Evolutionary conservation across 2,797 vertebrate genomes (phyloP), one percentile per base, ranked within the genome.

Genomic region (Sarcoramphus papa): DNA sequence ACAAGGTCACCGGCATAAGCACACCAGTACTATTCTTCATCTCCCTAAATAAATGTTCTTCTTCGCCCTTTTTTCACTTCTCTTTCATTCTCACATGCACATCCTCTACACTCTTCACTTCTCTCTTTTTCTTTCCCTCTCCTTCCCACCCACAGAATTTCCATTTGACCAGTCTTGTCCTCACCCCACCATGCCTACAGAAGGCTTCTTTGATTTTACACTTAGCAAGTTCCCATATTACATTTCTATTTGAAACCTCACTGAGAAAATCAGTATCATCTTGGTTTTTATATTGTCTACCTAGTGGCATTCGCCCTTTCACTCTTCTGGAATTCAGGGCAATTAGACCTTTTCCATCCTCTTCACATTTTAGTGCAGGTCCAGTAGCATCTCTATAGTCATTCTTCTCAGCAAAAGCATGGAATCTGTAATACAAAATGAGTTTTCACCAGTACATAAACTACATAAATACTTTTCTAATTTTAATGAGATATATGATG

Each of bases 361-460:
- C 91, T 79, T 94, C 86, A 40, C n/a, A 51, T 62, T 95, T 92
- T 41, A 64, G n/a, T 85, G 74, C 33, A 65, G 62, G 51, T 20
- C 43, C 84, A 63, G 96, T 48, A 72, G 95, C 87, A 83, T 74
- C 87, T 76, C 68, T 30, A 13, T 63, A 94, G 41, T 94, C 89
- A 45, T 77, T 97, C 94, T 97, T 98, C 93, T 96, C 97, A 43
- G 91, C 96, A 95, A 98, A 98, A 54, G 98, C 98, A 59, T 99
- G 98, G 95, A 98, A 98, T 95, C 98, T 99, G 96, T 83, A 97
- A 95, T 9, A 88, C 4, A 91, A 96, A 95, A 73, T 24, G 21
- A 68, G 27, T 75, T 92, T 82, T 79, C 60, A 88, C 7, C 48
- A 73, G 67, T 80, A 53, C 1, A 3, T 43, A 91, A 92, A 82